Evolutionary conservation across 1,140 invertebrate genomes (phyloP), one percentile per base, ranked within the genome.

Genomic region (Magallana ariakensis): DNA sequence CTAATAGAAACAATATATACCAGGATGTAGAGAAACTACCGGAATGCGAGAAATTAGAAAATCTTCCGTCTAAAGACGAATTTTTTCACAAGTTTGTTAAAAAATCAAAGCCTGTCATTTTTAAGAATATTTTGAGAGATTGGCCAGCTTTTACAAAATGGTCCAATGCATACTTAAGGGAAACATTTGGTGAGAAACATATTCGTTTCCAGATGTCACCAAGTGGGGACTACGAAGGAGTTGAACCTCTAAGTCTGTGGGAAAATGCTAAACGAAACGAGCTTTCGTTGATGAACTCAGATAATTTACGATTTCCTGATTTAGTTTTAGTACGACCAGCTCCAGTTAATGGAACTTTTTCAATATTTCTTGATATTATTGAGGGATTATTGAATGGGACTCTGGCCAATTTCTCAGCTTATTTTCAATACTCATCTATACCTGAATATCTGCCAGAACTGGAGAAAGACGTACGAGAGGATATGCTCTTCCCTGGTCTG

Each of bases 401-500:
- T 0, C 60, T 87, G 6, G 86, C 58, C 75, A 92, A 93, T 87
- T 80, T 93, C 5, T 94, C 93, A 10, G 93, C 93, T 1, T 94
- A 94, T 90, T 88, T 94, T 33, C 93, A 94, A 89, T 94, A 94
- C 84, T 91, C 93, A 2, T 93, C 93, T 0, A 91, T 94, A 11
- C 19, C 86, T 46, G 85, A 94, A n/a, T 92, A 93, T 84, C 89
- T 93, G 26, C 91, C 93, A 83, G 91, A 92, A 22, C 84, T 94
- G 56, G 89, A 91, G 66, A 60, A 91, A 10, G 93, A 94, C 83
- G 84, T 94, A 16, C 19, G 81, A 70, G 93, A 94, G 88, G 89
- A 93, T 89, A 57, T 82, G 2, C 92, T 94, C 85, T 84, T 93
- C n/a, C 82, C 85, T 85, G 85, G 89, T 16, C 10, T 91, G 3